Evolutionary conservation across 1,140 invertebrate species (phyloP), one percentile per base, ranked within the genome.

Genomic region (Diabrotica virgifera): DNA sequence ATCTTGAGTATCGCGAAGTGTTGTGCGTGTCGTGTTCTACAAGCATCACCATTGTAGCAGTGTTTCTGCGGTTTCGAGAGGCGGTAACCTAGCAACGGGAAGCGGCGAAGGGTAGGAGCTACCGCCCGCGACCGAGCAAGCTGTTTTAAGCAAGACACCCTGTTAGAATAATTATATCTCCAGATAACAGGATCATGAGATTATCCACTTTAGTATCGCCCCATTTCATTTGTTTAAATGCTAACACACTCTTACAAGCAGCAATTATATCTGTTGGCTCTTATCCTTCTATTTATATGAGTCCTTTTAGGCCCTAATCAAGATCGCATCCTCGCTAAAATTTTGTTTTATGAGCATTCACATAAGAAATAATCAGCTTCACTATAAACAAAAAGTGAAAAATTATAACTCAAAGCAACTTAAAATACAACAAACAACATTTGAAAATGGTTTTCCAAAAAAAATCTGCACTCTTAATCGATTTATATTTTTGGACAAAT

Each of bases 151-250:
- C 75, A 78, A 78, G 76, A 78, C 76, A 77, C 77, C 76, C 76
- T 74, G 77, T 78, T 77, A 75, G 77, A 77, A 78, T 78, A 78
- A 78, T 78, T 78, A 78, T 76, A 78, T 77, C 75, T 77, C 70
- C 72, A 77, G 77, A 78, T 78, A 78, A 76, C 75, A 70, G 77
- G 74, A 77, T 78, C 77, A 77, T 75, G 76, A 76, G 77, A 78
- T 78, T 77, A 78, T 77, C 76, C 75, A 76, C 74, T 76, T 77
- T 76, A 72, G 70, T 72, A 77, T 75, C 70, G 68, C 73, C 64
- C 75, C 69, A 74, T 76, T 72, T 78, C 73, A 69, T 71, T 78
- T 77, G 77, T 77, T 72, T 76, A 64, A 69, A 74, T 68, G 74
- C 71, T 74, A 71, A 67, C 73, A 76, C 75, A 72, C 74, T 76